Evolutionary conservation across 2,113 vertebrate species (phyloP), one percentile per base, ranked within the genome.

Genomic region (Petromus typicus): DNA sequence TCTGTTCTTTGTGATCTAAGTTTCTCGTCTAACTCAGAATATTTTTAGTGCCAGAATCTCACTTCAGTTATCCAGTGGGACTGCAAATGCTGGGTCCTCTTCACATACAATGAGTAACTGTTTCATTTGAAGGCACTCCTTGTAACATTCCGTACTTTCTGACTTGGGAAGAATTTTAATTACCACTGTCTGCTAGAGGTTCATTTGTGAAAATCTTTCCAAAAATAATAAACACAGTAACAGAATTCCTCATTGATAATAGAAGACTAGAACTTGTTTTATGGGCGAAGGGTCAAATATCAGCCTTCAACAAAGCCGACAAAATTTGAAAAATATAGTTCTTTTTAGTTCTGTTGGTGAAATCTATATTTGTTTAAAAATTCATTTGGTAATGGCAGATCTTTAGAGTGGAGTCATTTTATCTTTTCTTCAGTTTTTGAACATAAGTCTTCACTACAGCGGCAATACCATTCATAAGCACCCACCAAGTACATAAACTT

Each of bases 161-260:
- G 48, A 93, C 1, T n/a, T 64, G 22, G n/a, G 34, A 66, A 76
- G 30, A 48, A 91, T 97, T 95, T 93, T 90, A 96, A 97, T 96
- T 94, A 95, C 0, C 0, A 32, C 48, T 86, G 23, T 5, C 30
- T 61, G 0, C 3, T 95, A 73, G 61, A 95, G 32, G n/a, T 94
- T 76, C 61, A 11, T 71, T 69, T 61, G 7, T 71, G 86, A 91
- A 96, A 90, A 96, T 61, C 14, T 32, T 67, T 90, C 90, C 56
- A 95, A 95, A 97, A 97, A 94, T 91, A 97, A 96, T 90, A 88
- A 91, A 83, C 95, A 95, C 86, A 25, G 97, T 97, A 97, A 95
- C 30, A 25, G 22, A 89, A 83, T 57, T 85, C 23, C 89, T 95
- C 95, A 86, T 79, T 92, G 95, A 93, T 97, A 95, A 95, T 27